Evolutionary conservation across 2,888 invertebrate species (phyloP), one percentile per base, ranked within the genome.

Genomic region (Nymphalis c-album): DNA sequence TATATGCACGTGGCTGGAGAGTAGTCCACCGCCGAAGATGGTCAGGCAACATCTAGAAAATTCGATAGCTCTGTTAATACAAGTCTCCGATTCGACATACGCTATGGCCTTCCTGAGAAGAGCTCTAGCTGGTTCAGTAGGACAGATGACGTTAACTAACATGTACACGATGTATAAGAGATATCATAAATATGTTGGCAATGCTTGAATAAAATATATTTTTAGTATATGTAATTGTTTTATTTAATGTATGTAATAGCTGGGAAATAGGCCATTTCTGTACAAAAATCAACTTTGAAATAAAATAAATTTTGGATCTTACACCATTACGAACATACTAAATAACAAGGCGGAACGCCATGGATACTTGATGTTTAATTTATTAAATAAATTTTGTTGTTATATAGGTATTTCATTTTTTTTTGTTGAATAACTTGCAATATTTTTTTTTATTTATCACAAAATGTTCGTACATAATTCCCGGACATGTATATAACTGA

Each of bases 161-260:
- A 76, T 92, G 76, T 90, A 91, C 67, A 82, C 85, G 17, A 85
- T 85, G 82, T 92, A 92, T 74, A 92, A 91, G 63, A 83, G 89
- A 62, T 92, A 92, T 67, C 90, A 92, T 82, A 93, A 93, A 71
- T 92, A 92, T 80, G 87, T 86, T 60, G 92, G 92, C 0, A 91
- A 89, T 71, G 78, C 91, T 40, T 91, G 80, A 69, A 70, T 64
- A 70, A 57, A 71, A 58, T 35, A 58, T 35, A 57, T 57, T 17
- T 18, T 13, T 6, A 8, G 40, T 31, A 63, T 17, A 31, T 46
- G 7, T 53, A n/a, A 13, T 7, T 26, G 40, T 53, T 47, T 63
- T 57, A 55, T 55, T 63, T 7, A 31, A n/a, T 8, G 17, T 17
- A 55, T 31, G 2, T 35, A 16, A 48, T 31, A 13, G 13, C 7